A percentile compares a stretch with the other conserved stretches of the same genome.
Evolutionary conservation across 2,113 vertebrate genomes (phyloP).

Genomic region (Anas platyrhynchos): DNA sequence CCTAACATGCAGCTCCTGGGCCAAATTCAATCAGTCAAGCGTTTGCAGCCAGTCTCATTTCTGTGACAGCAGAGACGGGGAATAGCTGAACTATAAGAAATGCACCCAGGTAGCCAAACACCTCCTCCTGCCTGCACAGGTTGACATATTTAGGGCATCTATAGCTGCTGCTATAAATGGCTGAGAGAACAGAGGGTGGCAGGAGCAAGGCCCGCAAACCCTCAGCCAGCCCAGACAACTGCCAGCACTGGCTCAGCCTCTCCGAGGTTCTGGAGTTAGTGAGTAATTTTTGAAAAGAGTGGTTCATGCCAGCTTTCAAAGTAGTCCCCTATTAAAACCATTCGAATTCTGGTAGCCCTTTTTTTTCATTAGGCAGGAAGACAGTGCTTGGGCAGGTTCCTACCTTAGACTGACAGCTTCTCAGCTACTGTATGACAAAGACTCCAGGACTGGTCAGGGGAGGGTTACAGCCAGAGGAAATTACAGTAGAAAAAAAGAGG

Average conservation of each 20-base stretch:
- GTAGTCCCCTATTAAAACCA: background rate
- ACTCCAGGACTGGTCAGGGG: background rate
- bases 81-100: conserved; percentile 1
- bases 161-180: background rate
- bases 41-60: background rate
- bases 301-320: background rate
- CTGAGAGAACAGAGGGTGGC: background rate
- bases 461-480: background rate
- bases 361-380: background rate
- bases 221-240: background rate
- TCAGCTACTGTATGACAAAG: background rate
- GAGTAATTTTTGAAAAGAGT: background rate
- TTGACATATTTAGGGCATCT: background rate
- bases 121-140: conserved; percentile 15
- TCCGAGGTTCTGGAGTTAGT: background rate
- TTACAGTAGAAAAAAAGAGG: background rate
- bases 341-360: background rate
- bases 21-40: background rate
- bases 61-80: background rate
- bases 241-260: background rate
- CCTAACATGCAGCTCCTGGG: background rate
- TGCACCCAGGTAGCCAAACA: conserved; percentile 8
- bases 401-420: background rate
- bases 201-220: background rate
- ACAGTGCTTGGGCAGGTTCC: background rate